These are phyloP conservation scores for Periophthalmodon schlosseri DNA, from an alignment of 2,113 vertebrate species.

Conservation along the genomic window DNA sequence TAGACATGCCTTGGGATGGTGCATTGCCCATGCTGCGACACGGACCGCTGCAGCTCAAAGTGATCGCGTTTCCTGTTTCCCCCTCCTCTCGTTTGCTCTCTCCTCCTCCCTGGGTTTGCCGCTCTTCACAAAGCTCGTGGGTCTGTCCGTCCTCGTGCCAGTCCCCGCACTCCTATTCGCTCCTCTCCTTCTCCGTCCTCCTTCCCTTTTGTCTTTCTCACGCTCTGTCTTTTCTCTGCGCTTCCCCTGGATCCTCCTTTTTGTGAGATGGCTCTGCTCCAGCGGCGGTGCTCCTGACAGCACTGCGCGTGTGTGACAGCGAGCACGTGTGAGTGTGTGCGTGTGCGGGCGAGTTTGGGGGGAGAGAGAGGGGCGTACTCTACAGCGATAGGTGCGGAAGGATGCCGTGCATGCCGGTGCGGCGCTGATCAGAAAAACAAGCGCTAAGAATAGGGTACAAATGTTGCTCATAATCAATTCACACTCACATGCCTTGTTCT, in stretches of 20 bases:
- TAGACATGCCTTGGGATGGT: constrained; percentile 84
- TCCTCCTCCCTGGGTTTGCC: constrained; percentile 59
- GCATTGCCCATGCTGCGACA: constrained; percentile 84
- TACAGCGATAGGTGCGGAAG: constrained; percentile 37
- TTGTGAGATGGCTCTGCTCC: constrained; percentile 71
- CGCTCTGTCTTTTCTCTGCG: constrained; percentile 54
- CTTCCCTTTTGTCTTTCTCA: constrained; percentile 62
- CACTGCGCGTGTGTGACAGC: constrained; percentile 65
- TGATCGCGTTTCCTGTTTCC: constrained; percentile 77
- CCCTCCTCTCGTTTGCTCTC: constrained; percentile 64
- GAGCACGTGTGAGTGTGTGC: constrained; percentile 53
- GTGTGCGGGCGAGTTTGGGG: constrained; percentile 26
- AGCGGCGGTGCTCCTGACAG: constrained; percentile 66
- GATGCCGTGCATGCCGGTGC: constrained; percentile 61
- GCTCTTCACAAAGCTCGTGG: constrained; percentile 56
- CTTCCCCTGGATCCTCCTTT: constrained; percentile 64
- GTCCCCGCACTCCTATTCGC: constrained; percentile 65
- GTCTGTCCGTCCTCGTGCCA: constrained; percentile 63
- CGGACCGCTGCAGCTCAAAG: constrained; percentile 74
- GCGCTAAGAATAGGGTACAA: constrained; percentile 54
- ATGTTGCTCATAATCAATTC: constrained; percentile 64
- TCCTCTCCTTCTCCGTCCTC: constrained; percentile 70
- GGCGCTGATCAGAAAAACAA: constrained; percentile 62
- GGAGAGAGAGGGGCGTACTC: constrained; percentile 46
- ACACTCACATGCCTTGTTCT: constrained; percentile 63